A percentile compares a stretch with the other conserved stretches of the same genome.
Evolutionary conservation across 2,888 invertebrate species (phyloP).

Genomic region (Stenchaetothrips biformis): DNA sequence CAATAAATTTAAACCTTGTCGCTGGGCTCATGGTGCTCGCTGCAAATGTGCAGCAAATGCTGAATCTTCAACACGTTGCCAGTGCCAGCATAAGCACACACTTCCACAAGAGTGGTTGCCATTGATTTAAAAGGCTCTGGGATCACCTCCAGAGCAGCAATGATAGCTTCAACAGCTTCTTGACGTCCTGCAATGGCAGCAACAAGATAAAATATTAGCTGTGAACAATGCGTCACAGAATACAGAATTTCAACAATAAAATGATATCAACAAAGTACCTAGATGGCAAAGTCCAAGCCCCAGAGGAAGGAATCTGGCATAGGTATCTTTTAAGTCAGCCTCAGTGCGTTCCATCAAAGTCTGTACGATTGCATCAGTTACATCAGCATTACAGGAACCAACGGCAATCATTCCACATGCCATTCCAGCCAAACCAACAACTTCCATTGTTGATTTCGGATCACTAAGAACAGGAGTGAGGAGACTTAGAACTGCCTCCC

Average conservation of each 20-base stretch:
- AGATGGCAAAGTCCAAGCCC: slow-evolving; percentile 91
- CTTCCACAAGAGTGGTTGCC: slow-evolving; percentile 93
- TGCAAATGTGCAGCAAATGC: slow-evolving; percentile 93
- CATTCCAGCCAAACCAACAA: slow-evolving; percentile 83
- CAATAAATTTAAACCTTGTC: slow-evolving; percentile 39
- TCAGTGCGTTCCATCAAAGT: slow-evolving; percentile 59
- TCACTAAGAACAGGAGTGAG: slow-evolving; percentile 79
- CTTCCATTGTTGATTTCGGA: slow-evolving; percentile 74
- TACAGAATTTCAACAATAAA: not conserved
- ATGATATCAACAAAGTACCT: slow-evolving; percentile 50
- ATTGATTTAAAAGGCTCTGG: slow-evolving; percentile 93
- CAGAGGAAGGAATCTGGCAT: slow-evolving; percentile 81
- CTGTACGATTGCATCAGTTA: slow-evolving; percentile 61
- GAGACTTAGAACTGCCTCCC: slow-evolving; percentile 78
- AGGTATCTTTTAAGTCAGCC: slow-evolving; percentile 62
- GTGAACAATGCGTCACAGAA: not conserved
- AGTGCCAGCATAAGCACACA: slow-evolving; percentile 98
- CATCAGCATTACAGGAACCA: slow-evolving; percentile 84
- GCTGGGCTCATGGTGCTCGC: slow-evolving; percentile 86
- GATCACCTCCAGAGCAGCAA: slow-evolving; percentile 85
- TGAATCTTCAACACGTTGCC: slow-evolving; percentile 99
- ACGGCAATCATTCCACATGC: slow-evolving; percentile 92
- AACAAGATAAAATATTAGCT: slow-evolving; percentile 32
- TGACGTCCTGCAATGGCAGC: slow-evolving; percentile 63
- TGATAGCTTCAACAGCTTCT: slow-evolving; percentile 87